Base-by-base conservation (phyloP, 1,140 invertebrate species). In the Lordiphosa stackelbergi region DNA sequence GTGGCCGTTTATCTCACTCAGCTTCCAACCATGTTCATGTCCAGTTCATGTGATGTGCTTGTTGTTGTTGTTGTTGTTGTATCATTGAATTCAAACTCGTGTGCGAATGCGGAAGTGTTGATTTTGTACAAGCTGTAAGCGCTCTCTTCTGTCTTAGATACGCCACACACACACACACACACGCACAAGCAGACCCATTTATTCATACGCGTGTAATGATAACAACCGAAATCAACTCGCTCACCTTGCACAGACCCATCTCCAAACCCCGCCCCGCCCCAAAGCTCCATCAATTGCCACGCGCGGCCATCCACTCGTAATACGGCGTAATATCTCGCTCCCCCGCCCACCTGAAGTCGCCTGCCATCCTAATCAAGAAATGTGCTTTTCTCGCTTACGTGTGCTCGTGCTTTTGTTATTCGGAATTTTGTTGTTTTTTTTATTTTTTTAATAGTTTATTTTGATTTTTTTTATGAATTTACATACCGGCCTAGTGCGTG, bases 31-130 rank as follows among this genome's bases (percentile, higher is more conserved):
- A 12, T 11, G 35, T 36, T 19, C 42, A 46, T 11, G 16, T 38
- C 28, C 36, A 24, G 35, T 48, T 52, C 31, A 31, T 47, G 11
- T 41, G 10, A 48, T 60, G 40, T 46, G 58, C 56, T 53, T 69
- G 53, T 40, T 46, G 42, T 56, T 48, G 13, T 38, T 47, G 38
- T 53, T 57, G 46, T 37, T 74, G 40, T 64, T 81, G 64, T 75
- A 75, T 68, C 68, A 68, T 63, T 68, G 52, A 59, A 57, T 73
- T 74, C 75, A 59, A 43, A 63, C 28, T 36, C 61, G 61, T 56
- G 45, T 58, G 49, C 73, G 69, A 77, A 78, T 65, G 75, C 75
- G 75, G 75, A 81, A 81, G 72, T 72, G 79, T 81, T 83, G 81
- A 68, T 75, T 66, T 55, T 46, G 37, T 62, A 77, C 69, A 78